A percentile compares a stretch with the other conserved stretches of the same genome.
phyloP scores from a whole-genome alignment of 2,113 vertebrate species.

The Scomber japonicus region DNA sequence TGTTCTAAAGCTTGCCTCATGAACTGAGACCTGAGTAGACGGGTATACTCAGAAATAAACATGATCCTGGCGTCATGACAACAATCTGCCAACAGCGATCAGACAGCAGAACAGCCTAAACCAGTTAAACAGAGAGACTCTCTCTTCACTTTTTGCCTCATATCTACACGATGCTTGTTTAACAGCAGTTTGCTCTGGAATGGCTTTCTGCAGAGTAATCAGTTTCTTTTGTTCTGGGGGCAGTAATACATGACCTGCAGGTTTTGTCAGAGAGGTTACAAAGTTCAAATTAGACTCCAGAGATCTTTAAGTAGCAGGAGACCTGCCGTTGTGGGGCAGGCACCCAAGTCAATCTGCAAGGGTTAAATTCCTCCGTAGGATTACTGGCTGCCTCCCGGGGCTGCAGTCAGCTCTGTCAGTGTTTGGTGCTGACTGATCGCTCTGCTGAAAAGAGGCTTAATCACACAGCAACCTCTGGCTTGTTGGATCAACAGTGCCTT shows the following conservation, averaged over 20 bases:
- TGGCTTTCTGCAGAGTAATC: slow-evolving; percentile 69
- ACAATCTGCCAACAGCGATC: slow-evolving; percentile 60
- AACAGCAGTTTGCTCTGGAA: slow-evolving; percentile 12
- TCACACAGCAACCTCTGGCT: slow-evolving; percentile 83
- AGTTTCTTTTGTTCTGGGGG: slow-evolving; percentile 53
- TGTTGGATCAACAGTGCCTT: slow-evolving; percentile 82
- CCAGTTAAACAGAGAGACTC: slow-evolving; percentile 68
- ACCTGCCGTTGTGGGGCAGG: slow-evolving; percentile 24
- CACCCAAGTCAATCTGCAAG: slow-evolving; percentile 60
- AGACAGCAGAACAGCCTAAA: slow-evolving; percentile 75
- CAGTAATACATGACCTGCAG: slow-evolving; percentile 22
- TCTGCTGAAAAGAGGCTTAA: slow-evolving; percentile 83
- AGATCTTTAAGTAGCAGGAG: slow-evolving; percentile 36
- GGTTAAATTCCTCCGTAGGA: slow-evolving; percentile 82
- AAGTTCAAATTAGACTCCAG: slow-evolving; percentile 48
- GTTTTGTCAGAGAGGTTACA: slow-evolving; percentile 30
- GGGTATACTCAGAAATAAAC: slow-evolving; percentile 40
- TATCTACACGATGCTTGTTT: slow-evolving; percentile 10
- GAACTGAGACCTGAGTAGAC: slow-evolving; percentile 29
- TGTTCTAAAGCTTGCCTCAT: slow-evolving; percentile 59
- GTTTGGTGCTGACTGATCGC: slow-evolving; percentile 81
- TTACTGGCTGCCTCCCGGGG: slow-evolving; percentile 76
- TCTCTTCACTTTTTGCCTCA: background rate
- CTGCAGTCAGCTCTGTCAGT: slow-evolving; percentile 70
- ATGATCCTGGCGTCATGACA: slow-evolving; percentile 55